Percentiles rank a stretch among this genome's conserved stretches.
phyloP scores from a whole-genome alignment of 2,888 invertebrate species.

The Pemphredon lugubris region DNA sequence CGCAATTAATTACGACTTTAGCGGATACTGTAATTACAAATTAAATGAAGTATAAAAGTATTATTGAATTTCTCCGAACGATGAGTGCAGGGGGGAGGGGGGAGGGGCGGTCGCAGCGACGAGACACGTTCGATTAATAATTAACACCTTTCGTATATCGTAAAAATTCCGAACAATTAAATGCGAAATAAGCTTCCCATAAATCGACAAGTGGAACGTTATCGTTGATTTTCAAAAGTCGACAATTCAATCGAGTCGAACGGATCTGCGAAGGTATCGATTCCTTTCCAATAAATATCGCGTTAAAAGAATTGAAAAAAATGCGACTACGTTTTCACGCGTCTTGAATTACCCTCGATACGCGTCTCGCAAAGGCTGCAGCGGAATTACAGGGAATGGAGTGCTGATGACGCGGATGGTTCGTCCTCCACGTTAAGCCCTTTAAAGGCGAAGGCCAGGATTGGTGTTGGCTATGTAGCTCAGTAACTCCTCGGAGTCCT shows the following conservation, averaged over 20 bases:
- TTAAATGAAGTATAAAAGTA: slow-evolving; percentile 59
- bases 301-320: too few species aligned
- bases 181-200: too few species aligned
- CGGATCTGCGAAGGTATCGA: too few species aligned
- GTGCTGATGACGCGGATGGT: slow-evolving; percentile 56
- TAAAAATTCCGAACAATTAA: too few species aligned
- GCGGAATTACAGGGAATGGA: slow-evolving; percentile 12
- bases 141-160: too few species aligned
- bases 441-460: slow-evolving; percentile 89
- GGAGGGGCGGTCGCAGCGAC: slow-evolving; percentile 45
- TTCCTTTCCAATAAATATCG: too few species aligned
- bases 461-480: slow-evolving; percentile 93
- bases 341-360: too few species aligned
- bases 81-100: slow-evolving; percentile 48
- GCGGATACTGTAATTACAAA: slow-evolving; percentile 68
- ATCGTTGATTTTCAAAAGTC: too few species aligned
- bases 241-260: too few species aligned
- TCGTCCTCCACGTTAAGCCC: slow-evolving; percentile 22
- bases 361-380: slow-evolving; percentile 24
- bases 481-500: slow-evolving; percentile 93
- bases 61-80: slow-evolving; percentile 48
- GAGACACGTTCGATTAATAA: slow-evolving; percentile 55
- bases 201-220: too few species aligned
- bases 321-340: too few species aligned
- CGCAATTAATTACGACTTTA: slow-evolving; percentile 67